Evolutionary conservation across 2,113 vertebrate species (phyloP), one percentile per base, ranked within the genome.

Genomic region (Ictalurus punctatus): DNA sequence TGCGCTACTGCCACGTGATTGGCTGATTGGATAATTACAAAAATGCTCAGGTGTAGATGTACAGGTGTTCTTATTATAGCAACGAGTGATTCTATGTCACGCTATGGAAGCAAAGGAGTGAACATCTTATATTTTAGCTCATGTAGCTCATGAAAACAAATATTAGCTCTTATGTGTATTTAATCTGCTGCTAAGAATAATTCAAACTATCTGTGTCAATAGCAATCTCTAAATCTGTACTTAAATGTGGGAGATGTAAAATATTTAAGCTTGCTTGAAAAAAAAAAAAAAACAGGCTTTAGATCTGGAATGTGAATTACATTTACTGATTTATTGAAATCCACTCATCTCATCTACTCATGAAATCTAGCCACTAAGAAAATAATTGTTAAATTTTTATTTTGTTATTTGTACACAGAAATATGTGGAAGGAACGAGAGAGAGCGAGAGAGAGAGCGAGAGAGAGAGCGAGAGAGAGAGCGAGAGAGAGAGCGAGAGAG

Each of bases 361-460:
- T 27, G 40, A 63, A 81, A 81, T 25, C 6, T 52, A 40, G n/a
- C 73, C 19, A 67, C 19, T 54, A 65, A 34, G 17, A 85, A 58
- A 86, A 23, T 58, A 37, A 27, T 59, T 40, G 14, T 52, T 52
- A 52, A 34, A 6, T 54, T 54, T 1, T 54, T 3, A 12, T 16
- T 85, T 86, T 65, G 56, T 59, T 78, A 63, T 86, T 63, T 87
- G 27, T 63, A 74, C 54, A 63, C 86, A 82, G 59, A 56, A 37
- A 34, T 25, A 71, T 58, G 13, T 58, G 13, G 44, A 63, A 27
- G 5, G 40, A 78, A 40, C 14, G 73, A 13, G 44, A 78, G 74
- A 48, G 40, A 52, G 44, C n/a, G 74, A 80, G 78, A 80, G 44
- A 79, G 40, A 79, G 44, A 79, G 44, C 74, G 44, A 81, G 17